Conservation (phyloP, 2,113 vertebrate genomes). For the Corydoras maculifer region DNA sequence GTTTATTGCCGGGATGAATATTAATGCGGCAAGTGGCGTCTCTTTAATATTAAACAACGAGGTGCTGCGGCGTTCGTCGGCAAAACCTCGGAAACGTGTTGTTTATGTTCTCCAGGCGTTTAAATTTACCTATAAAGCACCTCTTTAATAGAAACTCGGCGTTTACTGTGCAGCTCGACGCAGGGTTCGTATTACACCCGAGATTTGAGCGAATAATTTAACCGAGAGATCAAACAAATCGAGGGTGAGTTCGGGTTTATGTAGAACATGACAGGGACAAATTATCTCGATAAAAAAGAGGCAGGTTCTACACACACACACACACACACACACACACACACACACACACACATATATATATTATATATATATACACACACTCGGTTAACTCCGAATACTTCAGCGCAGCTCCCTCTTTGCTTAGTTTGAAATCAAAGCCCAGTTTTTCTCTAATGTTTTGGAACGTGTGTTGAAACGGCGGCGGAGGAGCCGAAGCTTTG, state of each 20-base stretch:
- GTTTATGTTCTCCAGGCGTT: conserved; percentile 26
- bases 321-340: conserved; percentile 10
- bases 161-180: background rate
- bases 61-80: no score
- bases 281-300: conserved; percentile 24
- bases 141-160: no score
- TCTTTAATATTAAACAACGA: conserved; percentile 35
- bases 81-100: conserved; percentile 5
- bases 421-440: no score
- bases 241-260: background rate
- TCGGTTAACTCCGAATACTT: no score
- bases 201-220: conserved; percentile 8
- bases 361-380: no score
- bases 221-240: conserved; percentile 20
- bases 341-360: background rate
- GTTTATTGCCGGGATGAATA: conserved; percentile 25
- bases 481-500: no score
- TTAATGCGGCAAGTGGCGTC: conserved; percentile 13
- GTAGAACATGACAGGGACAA: conserved; percentile 4
- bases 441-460: no score
- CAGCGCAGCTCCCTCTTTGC: no score
- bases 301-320: background rate
- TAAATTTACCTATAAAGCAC: no score
- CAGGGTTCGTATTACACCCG: conserved; percentile 1
- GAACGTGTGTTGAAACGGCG: no score